Evolutionary conservation across 1,140 invertebrate genomes (phyloP).

Genomic region (Drosophila ambigua): DNA sequence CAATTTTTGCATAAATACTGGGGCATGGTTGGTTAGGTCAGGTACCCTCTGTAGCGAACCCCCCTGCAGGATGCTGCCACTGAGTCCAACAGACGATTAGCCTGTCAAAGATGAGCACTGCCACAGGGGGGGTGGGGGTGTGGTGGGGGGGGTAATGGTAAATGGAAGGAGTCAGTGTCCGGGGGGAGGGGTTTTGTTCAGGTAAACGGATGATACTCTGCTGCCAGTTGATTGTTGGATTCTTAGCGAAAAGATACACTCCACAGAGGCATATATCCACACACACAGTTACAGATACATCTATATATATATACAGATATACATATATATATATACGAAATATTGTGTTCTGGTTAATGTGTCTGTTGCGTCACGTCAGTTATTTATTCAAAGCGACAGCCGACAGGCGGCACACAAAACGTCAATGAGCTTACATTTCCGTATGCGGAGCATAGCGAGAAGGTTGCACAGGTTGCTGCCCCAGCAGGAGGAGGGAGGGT

Average conservation of each 20-base stretch:
- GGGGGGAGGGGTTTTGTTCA: constrained; percentile 4
- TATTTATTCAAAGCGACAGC: constrained; percentile 81
- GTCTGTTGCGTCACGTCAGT: constrained; percentile 75
- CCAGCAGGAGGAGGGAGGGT: not conserved
- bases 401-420: constrained; percentile 72
- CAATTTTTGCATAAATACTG: constrained; percentile 71
- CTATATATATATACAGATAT: constrained; percentile 17
- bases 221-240: constrained; percentile 57
- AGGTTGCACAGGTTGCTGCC: constrained; percentile 49
- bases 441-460: constrained; percentile 35
- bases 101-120: constrained; percentile 45
- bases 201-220: constrained; percentile 34
- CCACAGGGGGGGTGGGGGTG: not conserved
- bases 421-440: constrained; percentile 76
- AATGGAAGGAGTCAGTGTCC: constrained; percentile 2
- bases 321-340: constrained; percentile 15
- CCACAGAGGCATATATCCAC: no score
- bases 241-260: no score
- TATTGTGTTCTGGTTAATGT: constrained; percentile 60
- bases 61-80: constrained; percentile 37
- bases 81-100: constrained; percentile 54
- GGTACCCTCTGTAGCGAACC: not conserved
- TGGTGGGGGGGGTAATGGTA: not conserved
- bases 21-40: constrained; percentile 55
- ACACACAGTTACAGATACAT: no score